Base-by-base conservation (phyloP, 2,888 invertebrate genomes). In the Venusia cambrica region DNA sequence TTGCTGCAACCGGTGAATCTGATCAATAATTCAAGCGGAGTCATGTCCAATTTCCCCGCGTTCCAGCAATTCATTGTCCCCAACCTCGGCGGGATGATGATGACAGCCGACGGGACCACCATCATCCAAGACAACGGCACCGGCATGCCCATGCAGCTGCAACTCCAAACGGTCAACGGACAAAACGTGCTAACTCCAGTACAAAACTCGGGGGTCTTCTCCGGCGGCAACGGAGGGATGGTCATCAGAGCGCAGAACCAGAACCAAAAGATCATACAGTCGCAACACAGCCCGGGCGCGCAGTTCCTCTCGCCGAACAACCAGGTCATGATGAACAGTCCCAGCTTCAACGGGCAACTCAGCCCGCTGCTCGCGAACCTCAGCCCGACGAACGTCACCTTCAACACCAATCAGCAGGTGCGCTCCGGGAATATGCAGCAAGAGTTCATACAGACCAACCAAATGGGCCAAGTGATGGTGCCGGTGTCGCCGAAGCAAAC, bases 31-130 rank as follows among this genome's bases (percentile, higher is more conserved):
- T 83, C 91, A 0, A 89, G 91, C 15, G 90, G 91, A 2, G 90
- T 92, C 38, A 91, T 93, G 48, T 92, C 92, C 27, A 93, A 93
- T 63, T 93, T 93, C 64, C 93, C 93, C 0, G 91, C 92, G 0
- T 93, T 93, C 52, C 95, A 95, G 64, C 95, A 95, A 62, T 92
- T 95, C 54, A 91, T 95, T 30, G 92, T 95, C 34, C 95, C 95
- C 5, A 94, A 95, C 49, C 77, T 94, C 1, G 90, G 93, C 5
- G 93, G 95, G 1, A 92, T 95, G 91, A 93, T 96, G 0, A 93
- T 95, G 93, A 92, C 93, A 4, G 92, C 94, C 0, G 93, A 93
- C 57, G 93, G 92, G 12, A 92, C 94, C 0, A 93, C 94, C 0
- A 87, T 95, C 22, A 88, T 95, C 21, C 93, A 92, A 64, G 93